phyloP scores from a whole-genome alignment of 2,797 vertebrate genomes.

The Sebastes jordani region DNA sequence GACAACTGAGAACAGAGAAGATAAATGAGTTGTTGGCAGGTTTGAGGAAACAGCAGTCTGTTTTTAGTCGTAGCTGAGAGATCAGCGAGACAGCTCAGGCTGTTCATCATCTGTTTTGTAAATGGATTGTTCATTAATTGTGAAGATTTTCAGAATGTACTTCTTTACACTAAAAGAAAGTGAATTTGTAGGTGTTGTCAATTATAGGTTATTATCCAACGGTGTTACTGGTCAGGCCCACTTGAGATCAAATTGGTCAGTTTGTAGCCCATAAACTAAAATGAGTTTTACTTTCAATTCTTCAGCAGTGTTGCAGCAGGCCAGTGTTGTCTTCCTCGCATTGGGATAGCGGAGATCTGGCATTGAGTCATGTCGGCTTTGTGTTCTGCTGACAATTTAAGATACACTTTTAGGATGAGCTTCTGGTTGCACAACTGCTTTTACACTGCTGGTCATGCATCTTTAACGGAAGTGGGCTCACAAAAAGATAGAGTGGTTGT shows the following conservation, averaged over 20 bases:
- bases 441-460: constrained; percentile 21
- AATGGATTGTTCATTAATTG: neutral
- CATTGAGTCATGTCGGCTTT: constrained; percentile 32
- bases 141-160: neutral
- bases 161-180: neutral
- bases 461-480: constrained; percentile 1
- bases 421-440: constrained; percentile 27
- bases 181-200: neutral
- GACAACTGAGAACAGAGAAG: too few species aligned
- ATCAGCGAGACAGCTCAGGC: neutral
- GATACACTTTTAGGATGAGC: constrained; percentile 12
- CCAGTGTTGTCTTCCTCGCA: neutral
- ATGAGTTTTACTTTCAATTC: neutral
- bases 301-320: neutral
- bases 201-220: neutral
- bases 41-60: too few species aligned
- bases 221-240: neutral
- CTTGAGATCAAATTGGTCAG: neutral
- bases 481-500: neutral
- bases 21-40: too few species aligned
- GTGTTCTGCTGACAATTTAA: constrained; percentile 45
- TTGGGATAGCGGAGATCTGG: neutral
- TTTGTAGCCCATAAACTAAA: neutral
- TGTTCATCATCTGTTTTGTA: neutral
- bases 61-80: neutral